A percentile compares a stretch with the other conserved stretches of the same genome.
These are phyloP conservation scores for Siderastrea radians DNA, from an alignment of 92 coral and sea anemone species.

Conservation along the genomic window DNA sequence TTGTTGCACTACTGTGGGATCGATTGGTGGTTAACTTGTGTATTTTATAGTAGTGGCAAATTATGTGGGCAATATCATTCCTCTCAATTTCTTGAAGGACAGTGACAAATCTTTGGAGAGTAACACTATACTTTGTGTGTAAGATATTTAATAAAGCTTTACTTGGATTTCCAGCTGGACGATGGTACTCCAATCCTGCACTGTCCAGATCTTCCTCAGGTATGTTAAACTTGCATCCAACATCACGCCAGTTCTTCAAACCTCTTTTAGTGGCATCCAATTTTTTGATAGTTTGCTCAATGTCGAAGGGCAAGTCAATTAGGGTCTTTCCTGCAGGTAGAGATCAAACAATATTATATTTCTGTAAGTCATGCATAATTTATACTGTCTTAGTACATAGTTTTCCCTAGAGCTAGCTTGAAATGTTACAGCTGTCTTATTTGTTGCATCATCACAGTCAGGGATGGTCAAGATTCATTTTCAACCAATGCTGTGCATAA, in stretches of 20 bases:
- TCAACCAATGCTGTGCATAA: too few species aligned
- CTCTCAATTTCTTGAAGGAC: background rate
- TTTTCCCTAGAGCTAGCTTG: too few species aligned
- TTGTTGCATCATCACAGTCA: too few species aligned
- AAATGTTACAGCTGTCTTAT: too few species aligned
- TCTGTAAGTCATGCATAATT: too few species aligned
- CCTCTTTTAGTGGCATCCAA: background rate
- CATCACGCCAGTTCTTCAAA: background rate
- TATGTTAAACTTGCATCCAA: background rate
- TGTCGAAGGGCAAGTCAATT: background rate
- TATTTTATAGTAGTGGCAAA: background rate
- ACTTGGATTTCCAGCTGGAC: background rate
- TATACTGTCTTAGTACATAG: too few species aligned
- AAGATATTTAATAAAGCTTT: background rate
- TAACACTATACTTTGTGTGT: background rate
- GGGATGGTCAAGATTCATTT: too few species aligned
- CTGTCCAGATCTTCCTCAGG: background rate
- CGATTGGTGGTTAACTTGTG: background rate
- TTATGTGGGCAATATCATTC: background rate
- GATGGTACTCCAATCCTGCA: background rate
- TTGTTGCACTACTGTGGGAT: background rate
- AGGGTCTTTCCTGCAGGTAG: background rate
- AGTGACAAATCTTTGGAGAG: background rate
- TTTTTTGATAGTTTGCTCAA: background rate
- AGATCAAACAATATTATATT: background rate